Conservation (phyloP, 2,888 invertebrate genomes). For the Amblyjoppa proteus region DNA sequence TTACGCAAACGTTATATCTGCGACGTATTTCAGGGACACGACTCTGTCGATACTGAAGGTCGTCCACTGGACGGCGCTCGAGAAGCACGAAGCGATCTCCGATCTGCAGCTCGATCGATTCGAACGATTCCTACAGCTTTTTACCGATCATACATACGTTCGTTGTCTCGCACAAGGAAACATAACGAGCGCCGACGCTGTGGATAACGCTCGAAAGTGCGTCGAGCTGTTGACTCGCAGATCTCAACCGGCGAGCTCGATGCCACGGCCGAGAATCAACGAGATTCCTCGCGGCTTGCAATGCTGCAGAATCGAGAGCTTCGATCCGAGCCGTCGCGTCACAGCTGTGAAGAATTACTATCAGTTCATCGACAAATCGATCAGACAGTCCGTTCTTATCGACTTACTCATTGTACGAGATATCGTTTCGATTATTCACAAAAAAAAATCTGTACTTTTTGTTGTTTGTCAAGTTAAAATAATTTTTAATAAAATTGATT, state of each 20-base stretch:
- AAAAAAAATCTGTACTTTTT: not conserved
- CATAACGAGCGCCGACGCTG: constrained; percentile 88
- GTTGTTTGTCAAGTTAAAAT: no score
- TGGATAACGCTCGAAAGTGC: constrained; percentile 87
- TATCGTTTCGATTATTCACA: not conserved
- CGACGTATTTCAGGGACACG: constrained; percentile 87
- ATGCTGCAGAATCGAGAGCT: constrained; percentile 89
- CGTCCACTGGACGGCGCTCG: constrained; percentile 89
- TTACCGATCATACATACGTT: constrained; percentile 88
- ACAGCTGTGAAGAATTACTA: constrained; percentile 95
- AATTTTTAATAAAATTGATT: not conserved
- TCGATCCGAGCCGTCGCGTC: constrained; percentile 91
- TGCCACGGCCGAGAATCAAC: constrained; percentile 87
- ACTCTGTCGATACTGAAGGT: constrained; percentile 89
- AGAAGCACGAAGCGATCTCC: constrained; percentile 88
- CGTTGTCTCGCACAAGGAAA: constrained; percentile 94
- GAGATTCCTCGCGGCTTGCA: constrained; percentile 89
- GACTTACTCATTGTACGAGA: constrained; percentile 91
- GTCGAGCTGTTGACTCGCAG: constrained; percentile 87
- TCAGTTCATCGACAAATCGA: constrained; percentile 89
- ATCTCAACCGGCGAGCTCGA: constrained; percentile 83
- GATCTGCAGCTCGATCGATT: constrained; percentile 87
- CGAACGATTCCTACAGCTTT: constrained; percentile 86
- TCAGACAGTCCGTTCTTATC: constrained; percentile 88
- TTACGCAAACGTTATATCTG: not conserved